These are phyloP conservation scores for Tinea semifulvella DNA, from an alignment of 2,888 invertebrate genomes.

Conservation along the genomic window DNA sequence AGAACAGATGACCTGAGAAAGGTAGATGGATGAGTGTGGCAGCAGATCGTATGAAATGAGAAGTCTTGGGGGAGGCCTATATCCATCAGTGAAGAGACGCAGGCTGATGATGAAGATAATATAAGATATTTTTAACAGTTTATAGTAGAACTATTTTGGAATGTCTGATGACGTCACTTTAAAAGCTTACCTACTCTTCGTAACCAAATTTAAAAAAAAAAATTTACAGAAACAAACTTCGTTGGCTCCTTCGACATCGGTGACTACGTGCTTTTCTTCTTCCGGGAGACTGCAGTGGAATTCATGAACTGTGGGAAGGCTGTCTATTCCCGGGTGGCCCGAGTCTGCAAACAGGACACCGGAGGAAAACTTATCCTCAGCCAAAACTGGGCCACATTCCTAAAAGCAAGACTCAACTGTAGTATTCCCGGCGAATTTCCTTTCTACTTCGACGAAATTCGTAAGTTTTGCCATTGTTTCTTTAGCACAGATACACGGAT, in stretches of 20 bases:
- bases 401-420: constrained; percentile 74
- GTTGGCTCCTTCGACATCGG: constrained; percentile 76
- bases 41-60: too few species aligned
- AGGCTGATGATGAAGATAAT: too few species aligned
- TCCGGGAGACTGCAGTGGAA: constrained; percentile 75
- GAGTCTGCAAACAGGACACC: constrained; percentile 76
- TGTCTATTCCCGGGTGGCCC: constrained; percentile 76
- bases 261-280: constrained; percentile 76
- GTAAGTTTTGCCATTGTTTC: constrained; percentile 57
- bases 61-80: too few species aligned
- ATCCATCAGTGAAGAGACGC: too few species aligned
- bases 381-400: constrained; percentile 74
- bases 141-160: too few species aligned
- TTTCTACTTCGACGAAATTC: constrained; percentile 80
- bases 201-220: too few species aligned
- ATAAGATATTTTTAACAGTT: too few species aligned
- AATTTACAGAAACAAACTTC: constrained; percentile 76
- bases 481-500: too few species aligned
- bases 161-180: background rate
- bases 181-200: too few species aligned
- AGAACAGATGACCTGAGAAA: too few species aligned
- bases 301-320: constrained; percentile 76
- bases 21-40: too few species aligned
- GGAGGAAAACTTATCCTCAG: constrained; percentile 72
- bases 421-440: constrained; percentile 78